Base-by-base conservation (phyloP, 1,140 invertebrate genomes). In the Streblospio benedicti region DNA sequence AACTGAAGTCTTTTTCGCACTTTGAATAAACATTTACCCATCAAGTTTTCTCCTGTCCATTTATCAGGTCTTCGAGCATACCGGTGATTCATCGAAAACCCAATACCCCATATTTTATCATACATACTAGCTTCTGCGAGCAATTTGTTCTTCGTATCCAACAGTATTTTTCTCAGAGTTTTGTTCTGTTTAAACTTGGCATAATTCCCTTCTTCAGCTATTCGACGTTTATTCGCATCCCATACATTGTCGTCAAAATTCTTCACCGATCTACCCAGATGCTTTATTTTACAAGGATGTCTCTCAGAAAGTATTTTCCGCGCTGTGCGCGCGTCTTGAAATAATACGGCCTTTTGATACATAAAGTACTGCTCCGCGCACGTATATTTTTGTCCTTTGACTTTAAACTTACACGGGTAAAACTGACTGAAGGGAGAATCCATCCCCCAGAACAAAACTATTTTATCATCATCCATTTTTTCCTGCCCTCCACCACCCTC, bases 361-460 rank as follows among this genome's bases (percentile, higher is more conserved):
- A 75, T 74, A 70, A 73, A 71, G 53, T 68, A 75, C 44, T 75
- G 72, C 54, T 74, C 72, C 23, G 71, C 65, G 67, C 69, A 73
- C 53, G 60, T 67, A 53, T 65, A 74, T n/a, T 12, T 50, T n/a
- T 59, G 44, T 1, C 59, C 66, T 52, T 71, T 67, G 4, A 70
- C 56, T n/a, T 35, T 23, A 49, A 75, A 73, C 12, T 20, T 47
- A 16, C 38, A 59, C 6, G 14, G 35, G 47, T 71, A 57, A 61
- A 64, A 68, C 53, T 75, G 71, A 63, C 71, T 72, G 57, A 74
- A 74, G 9, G 67, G 67, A n/a, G 65, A 67, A 2, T 60, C 52
- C 20, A 52, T 62, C 23, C 61, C 59, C 54, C 45, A 71, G 60
- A 71, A 71, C n/a, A n/a, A n/a, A n/a, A n/a, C n/a, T n/a, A n/a